Evolutionary conservation across 1,140 invertebrate species (phyloP).

Genomic region (Trachymyrmex cornetzi): DNA sequence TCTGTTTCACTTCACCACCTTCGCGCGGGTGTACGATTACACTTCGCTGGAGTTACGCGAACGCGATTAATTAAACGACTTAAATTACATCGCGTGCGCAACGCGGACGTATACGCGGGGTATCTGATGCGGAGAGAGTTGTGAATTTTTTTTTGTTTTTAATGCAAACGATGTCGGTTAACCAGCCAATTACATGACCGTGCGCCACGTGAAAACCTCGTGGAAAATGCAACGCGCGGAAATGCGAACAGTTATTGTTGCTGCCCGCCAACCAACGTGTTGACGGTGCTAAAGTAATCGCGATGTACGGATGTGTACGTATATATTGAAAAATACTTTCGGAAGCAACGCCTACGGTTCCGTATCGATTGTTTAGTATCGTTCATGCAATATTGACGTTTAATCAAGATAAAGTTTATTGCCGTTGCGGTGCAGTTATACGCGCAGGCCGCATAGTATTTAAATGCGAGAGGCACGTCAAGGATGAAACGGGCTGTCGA

Average conservation of each 20-base stretch:
- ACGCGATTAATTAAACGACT: conserved; percentile 40
- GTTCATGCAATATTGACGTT: conserved; percentile 32
- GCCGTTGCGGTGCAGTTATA: background rate
- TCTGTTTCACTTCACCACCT: background rate
- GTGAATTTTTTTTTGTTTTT: conserved; percentile 19
- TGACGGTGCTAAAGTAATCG: conserved; percentile 16
- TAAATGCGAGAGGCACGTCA: conserved; percentile 36
- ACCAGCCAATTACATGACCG: conserved; percentile 32
- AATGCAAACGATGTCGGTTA: conserved; percentile 34
- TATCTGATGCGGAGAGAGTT: background rate
- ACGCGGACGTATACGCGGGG: background rate
- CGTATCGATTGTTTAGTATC: background rate
- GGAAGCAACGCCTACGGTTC: background rate
- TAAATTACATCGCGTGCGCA: conserved; percentile 29
- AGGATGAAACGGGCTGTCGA: conserved; percentile 37
- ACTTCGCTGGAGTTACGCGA: background rate
- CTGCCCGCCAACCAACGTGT: background rate
- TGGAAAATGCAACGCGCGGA: conserved; percentile 45
- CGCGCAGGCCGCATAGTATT: conserved; percentile 12
- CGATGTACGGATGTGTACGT: background rate
- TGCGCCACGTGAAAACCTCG: background rate
- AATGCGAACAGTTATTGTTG: background rate
- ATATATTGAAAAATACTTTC: conserved; percentile 19
- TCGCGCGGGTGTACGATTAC: conserved; percentile 1
- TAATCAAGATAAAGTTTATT: conserved; percentile 53